Evolutionary conservation across 1,140 invertebrate species (phyloP).

Genomic region (Venustaconcha ellipsiformis): DNA sequence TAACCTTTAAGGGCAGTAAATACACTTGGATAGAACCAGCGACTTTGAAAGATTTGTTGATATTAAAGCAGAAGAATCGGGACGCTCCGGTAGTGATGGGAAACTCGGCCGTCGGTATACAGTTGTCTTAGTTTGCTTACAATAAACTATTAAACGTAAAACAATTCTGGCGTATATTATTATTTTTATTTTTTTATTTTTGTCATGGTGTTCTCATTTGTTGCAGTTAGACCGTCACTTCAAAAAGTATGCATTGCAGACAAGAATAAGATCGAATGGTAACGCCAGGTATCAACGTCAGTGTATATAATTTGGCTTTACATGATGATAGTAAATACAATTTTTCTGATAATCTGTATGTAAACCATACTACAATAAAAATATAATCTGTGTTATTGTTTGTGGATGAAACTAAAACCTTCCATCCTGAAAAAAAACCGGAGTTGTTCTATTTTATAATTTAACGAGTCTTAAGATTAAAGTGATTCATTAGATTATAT

Average conservation of each 20-base stretch:
- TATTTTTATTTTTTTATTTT: no score
- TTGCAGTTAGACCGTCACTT: neutral
- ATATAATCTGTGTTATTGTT: no score
- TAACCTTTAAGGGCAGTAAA: slow-evolving; percentile 8
- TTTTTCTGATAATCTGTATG: no score
- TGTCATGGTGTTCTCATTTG: neutral
- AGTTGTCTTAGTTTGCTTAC: neutral
- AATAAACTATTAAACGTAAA: no score
- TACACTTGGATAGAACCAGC: slow-evolving; percentile 10
- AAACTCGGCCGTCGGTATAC: slow-evolving; percentile 21
- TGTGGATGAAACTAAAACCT: no score
- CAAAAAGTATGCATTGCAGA: neutral
- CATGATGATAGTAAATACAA: no score
- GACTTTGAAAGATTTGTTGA: slow-evolving; percentile 6
- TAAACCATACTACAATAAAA: no score
- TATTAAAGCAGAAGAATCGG: slow-evolving; percentile 16
- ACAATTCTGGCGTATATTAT: no score
- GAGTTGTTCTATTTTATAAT: no score
- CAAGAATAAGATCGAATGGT: neutral
- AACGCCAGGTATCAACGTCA: neutral
- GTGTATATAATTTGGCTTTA: neutral
- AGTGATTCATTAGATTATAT: no score
- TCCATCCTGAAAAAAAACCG: no score
- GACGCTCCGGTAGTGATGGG: slow-evolving; percentile 25
- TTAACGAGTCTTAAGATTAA: no score